A percentile compares a stretch with the other conserved stretches of the same genome.
Conservation (phyloP, 2,113 vertebrate species). For the Vombatus ursinus region DNA sequence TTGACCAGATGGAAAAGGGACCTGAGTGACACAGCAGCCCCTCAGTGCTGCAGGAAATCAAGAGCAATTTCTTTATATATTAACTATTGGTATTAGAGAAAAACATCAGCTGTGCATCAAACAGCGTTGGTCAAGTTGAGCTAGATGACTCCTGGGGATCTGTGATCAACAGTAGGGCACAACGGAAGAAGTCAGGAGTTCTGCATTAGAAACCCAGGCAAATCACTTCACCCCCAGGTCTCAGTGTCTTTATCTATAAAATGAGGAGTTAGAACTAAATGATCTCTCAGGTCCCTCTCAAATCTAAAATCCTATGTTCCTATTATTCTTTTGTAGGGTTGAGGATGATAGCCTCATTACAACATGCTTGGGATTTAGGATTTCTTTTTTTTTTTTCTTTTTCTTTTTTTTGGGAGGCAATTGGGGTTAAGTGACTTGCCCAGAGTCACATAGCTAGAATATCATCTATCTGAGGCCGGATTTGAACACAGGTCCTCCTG, state of each 20-base stretch:
- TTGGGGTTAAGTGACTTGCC: too few species aligned
- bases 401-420: too few species aligned
- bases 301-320: not conserved
- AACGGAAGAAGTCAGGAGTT: not conserved
- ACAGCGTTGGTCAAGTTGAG: not conserved
- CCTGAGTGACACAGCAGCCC: not conserved
- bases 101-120: not conserved
- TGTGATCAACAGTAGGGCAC: not conserved
- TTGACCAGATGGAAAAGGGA: slow-evolving; percentile 13
- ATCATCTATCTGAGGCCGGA: too few species aligned
- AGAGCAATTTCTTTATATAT: not conserved
- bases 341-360: not conserved
- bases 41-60: not conserved
- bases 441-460: too few species aligned
- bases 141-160: not conserved
- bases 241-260: not conserved
- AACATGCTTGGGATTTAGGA: not conserved
- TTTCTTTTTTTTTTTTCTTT: not conserved
- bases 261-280: not conserved
- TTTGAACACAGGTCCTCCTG: too few species aligned
- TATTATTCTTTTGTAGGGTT: not conserved
- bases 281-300: not conserved
- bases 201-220: not conserved
- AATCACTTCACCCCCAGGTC: not conserved
- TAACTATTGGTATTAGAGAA: not conserved